Conservation (phyloP, 2,797 vertebrate genomes). For the Streptopelia turtur region DNA sequence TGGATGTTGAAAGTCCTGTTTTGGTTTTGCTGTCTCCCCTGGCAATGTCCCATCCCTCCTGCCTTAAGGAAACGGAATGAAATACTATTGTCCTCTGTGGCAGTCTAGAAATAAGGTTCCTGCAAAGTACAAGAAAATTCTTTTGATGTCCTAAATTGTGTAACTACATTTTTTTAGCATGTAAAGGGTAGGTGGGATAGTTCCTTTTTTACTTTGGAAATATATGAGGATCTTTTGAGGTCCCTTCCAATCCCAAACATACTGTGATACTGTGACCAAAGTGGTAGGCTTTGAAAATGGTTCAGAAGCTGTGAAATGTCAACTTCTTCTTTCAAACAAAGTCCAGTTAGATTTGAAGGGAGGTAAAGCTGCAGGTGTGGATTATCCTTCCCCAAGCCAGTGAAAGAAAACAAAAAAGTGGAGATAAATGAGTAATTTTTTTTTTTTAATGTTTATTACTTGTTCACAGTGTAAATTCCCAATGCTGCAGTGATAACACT, state of each 20-base stretch:
- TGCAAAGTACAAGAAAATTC: neutral
- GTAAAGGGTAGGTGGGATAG: neutral
- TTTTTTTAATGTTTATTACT: neutral
- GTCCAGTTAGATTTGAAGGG: neutral
- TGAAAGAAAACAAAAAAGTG: neutral
- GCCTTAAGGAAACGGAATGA: neutral
- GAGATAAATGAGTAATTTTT: neutral
- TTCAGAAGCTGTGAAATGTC: neutral
- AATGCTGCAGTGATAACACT: neutral
- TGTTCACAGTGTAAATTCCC: conserved; percentile 13
- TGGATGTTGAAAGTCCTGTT: neutral
- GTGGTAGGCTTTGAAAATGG: neutral
- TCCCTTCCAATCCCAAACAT: no score
- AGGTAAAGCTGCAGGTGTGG: neutral
- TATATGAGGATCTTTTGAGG: neutral
- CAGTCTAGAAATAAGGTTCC: neutral
- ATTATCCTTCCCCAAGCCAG: neutral
- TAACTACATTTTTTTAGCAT: neutral
- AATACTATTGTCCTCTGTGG: neutral
- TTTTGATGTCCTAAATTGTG: neutral
- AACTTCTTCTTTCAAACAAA: neutral
- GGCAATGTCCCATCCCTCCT: neutral
- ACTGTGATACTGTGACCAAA: neutral
- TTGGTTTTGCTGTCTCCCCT: neutral
- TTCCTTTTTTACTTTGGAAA: neutral